Base-by-base conservation (phyloP, 2,888 invertebrate genomes). In the Stomorhina lunata region DNA sequence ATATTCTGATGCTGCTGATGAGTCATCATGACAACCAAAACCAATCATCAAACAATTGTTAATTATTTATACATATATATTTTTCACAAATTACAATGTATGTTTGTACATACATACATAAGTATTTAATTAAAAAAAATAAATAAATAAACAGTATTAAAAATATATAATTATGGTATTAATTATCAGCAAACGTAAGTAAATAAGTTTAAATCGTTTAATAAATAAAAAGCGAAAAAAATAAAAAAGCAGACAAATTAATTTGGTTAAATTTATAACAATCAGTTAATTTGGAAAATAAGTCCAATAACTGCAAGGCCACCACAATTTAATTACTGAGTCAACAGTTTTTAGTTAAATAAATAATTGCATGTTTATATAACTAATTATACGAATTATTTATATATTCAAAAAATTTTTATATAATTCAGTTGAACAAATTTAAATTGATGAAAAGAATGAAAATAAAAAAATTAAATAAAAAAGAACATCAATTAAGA, bases 41-140 rank as follows among this genome's bases (percentile, higher is more conserved):
- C 20, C 37, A 59, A 29, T 32, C n/a, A 57, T 69, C 43, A 57
- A 69, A 57, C 22, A 61, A 61, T 20, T 29, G 17, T 72, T 61
- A 50, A 50, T 72, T 55, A 55, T 15, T 5, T 50, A 5, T 5
- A 17, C 17, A 4, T 9, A 25, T 48, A 29, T 29, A 32, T 55
- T 29, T 32, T n/a, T n/a, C n/a, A n/a, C n/a, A n/a, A n/a, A n/a
- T n/a, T n/a, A n/a, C n/a, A n/a, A n/a, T 43, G 7, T 43, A 0
- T 43, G 7, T 17, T 17, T 17, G 9, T 37, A 9, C 6, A 37
- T 37, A 37, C 12, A 2, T 37, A 7, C 6, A 7, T 37, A 37
- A 10, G 12, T 37, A 9, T 37, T 43, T 43, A 17, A 17, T 17
- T 17, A 43, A 43, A 43, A 37, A 43, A 6, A 43, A 43, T 5